Evolutionary conservation across 23 tunicate species (phyloP).

Genomic region (Styela clava): DNA sequence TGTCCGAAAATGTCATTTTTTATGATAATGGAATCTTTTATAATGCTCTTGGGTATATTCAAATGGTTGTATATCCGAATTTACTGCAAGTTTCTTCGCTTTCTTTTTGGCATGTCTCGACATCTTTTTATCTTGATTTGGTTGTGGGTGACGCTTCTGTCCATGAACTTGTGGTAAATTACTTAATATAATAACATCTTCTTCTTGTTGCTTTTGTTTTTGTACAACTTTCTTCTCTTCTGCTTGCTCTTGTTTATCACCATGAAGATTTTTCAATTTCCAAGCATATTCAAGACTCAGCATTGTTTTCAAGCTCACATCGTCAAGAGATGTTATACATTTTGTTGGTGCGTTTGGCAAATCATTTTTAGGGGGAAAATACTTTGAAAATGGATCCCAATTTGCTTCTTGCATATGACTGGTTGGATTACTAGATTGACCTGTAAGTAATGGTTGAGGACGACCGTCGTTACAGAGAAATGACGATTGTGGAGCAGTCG

Average conservation of each 20-base stretch:
- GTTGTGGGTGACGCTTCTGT: background rate
- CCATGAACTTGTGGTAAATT: slow-evolving; percentile 11
- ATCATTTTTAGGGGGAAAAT: background rate
- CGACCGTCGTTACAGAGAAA: background rate
- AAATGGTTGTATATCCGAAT: slow-evolving; percentile 8
- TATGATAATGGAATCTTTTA: slow-evolving; percentile 1
- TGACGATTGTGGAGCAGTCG: background rate
- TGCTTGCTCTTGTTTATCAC: background rate
- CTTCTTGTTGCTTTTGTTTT: background rate
- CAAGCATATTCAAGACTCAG: slow-evolving; percentile 14
- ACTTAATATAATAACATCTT: slow-evolving; percentile 12
- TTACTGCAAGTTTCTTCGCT: slow-evolving; percentile 5
- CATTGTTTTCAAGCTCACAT: slow-evolving; percentile 1
- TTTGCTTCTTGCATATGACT: background rate
- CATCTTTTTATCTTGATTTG: background rate
- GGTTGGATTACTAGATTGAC: no score
- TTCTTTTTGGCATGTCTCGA: slow-evolving; percentile 18
- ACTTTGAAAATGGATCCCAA: slow-evolving; percentile 18
- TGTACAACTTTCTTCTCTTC: background rate
- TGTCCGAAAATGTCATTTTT: background rate
- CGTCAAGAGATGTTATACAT: background rate
- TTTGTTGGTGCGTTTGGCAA: background rate
- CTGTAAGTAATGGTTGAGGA: background rate
- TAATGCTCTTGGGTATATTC: background rate
- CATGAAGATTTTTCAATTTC: background rate